Base-by-base conservation (phyloP, 2,888 invertebrate species). In the Neoascia interrupta region DNA sequence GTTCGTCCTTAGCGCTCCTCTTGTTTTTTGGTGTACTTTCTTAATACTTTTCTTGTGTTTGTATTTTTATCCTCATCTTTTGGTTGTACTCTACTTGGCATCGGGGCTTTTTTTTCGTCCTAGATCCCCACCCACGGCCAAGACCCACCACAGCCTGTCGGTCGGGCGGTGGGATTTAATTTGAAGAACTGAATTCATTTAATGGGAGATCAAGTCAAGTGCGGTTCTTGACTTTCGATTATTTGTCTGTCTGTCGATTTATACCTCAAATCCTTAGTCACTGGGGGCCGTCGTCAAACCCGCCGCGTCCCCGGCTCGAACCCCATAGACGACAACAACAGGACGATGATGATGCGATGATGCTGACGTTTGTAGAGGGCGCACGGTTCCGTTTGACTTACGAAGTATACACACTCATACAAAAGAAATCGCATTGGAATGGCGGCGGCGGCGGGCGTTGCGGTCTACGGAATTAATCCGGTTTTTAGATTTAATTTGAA, bases 401-500 rank as follows among this genome's bases (percentile, higher is more conserved):
- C 53, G 43, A 73, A 66, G 60, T 34, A 58, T 18, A 39, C 13
- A 11, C 45, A 45, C 15, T 23, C 39, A 53, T 19, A 56, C 37
- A 63, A 66, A 58, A 73, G 61, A 63, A 75, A 54, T 74, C 45
- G 54, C 69, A 61, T 61, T 54, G 54, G 41, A 39, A n/a, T n/a
- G n/a, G n/a, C n/a, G n/a, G n/a, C n/a, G n/a, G n/a, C n/a, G n/a
- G n/a, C n/a, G n/a, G n/a, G n/a, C n/a, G 45, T 37, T 60, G 61
- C 28, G 73, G 73, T 79, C 60, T 23, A 37, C 43, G 60, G 36
- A 54, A 66, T 60, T 72, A 79, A 72, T 66, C 72, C 72, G 66
- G 54, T 36, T 66, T 79, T 73, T 68, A 61, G 66, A 66, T 73
- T 79, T 68, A 79, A 66, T 73, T 79, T 79, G 43, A 73, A 73